A percentile compares a stretch with the other conserved stretches of the same genome.
phyloP scores from a whole-genome alignment of 23 tunicate species.

The Trididemnum nubilum region DNA sequence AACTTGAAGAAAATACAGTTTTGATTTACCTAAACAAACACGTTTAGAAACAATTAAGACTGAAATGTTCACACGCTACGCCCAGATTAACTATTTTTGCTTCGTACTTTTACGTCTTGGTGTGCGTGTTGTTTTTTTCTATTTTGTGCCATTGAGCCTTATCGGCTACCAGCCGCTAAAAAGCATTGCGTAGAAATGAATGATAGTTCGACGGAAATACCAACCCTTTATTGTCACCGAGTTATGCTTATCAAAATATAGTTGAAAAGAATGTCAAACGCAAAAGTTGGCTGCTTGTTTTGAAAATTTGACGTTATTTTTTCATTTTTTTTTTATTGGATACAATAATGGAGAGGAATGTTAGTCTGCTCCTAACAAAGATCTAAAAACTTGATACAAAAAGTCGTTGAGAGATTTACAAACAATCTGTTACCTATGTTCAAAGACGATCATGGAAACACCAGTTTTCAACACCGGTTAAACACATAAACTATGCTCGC shows the following conservation, averaged over 20 bases:
- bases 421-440: not conserved
- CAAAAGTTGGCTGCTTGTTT: not conserved
- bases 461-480: not conserved
- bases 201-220: conserved; percentile 35
- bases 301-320: too few species aligned
- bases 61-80: conserved; percentile 28
- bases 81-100: conserved; percentile 8
- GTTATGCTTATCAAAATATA: conserved; percentile 24
- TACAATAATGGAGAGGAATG: too few species aligned
- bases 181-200: not conserved
- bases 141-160: not conserved
- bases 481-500: not conserved
- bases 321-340: too few species aligned
- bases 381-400: too few species aligned
- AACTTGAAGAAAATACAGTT: too few species aligned
- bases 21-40: not conserved
- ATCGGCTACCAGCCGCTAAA: not conserved
- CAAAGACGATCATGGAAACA: not conserved
- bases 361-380: too few species aligned
- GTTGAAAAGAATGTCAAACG: not conserved
- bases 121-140: not conserved
- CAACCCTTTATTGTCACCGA: conserved; percentile 38
- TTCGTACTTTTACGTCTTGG: not conserved
- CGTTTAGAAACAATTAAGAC: conserved; percentile 10
- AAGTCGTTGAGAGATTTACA: not conserved